phyloP scores from a whole-genome alignment of 2,888 invertebrate genomes.

The Patella depressa region DNA sequence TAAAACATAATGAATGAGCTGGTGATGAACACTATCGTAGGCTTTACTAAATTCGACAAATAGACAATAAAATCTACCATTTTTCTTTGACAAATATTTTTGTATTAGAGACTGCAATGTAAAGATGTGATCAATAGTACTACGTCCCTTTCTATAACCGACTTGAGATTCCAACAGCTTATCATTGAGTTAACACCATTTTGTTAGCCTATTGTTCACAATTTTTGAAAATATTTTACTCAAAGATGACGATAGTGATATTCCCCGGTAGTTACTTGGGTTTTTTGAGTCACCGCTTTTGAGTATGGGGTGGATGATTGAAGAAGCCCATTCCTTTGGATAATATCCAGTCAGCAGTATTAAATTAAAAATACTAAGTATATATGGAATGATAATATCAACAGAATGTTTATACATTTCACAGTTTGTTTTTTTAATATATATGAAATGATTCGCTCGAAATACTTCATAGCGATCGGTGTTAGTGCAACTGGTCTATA shows the following conservation, averaged over 20 bases:
- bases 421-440: no score
- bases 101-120: no score
- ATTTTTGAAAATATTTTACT: conserved; percentile 11
- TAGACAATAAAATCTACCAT: background rate
- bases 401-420: conserved; percentile 22
- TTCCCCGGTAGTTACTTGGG: conserved; percentile 12
- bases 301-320: no score
- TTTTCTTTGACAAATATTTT: no score
- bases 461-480: no score
- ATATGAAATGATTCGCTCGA: no score
- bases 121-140: no score
- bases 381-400: background rate
- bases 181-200: conserved; percentile 6
- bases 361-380: background rate
- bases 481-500: no score
- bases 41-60: background rate
- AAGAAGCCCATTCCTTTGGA: no score
- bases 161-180: background rate
- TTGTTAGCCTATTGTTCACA: conserved; percentile 1
- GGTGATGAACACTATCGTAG: conserved; percentile 12
- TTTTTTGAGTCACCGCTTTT: no score
- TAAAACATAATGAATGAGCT: background rate
- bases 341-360: no score
- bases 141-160: no score
- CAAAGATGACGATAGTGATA: background rate